Evolutionary conservation across 2,888 invertebrate species (phyloP), one percentile per base, ranked within the genome.

Genomic region (Rhaphigaster nebulosa): DNA sequence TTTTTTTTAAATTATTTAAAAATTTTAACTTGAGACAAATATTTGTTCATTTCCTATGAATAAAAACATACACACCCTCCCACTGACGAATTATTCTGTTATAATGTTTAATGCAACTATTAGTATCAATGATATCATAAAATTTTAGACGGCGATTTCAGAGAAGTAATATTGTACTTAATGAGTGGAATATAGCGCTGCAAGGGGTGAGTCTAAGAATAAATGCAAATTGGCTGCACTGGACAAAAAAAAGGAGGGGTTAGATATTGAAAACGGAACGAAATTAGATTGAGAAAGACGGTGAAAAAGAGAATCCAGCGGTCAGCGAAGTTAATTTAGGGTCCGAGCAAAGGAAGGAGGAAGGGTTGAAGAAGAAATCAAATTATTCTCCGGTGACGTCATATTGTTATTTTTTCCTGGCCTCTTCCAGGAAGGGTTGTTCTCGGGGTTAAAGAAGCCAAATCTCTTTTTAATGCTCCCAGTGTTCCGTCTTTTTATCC

Each of bases 401-500:
- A 88, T 88, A 88, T 88, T 88, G 60, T 54, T 87, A 29, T 88
- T 88, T 87, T 88, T 88, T 88, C 15, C 65, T 18, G 1, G 4
- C 10, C 88, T 56, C 88, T 60, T 87, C 87, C 52, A 45, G 88
- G 60, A 88, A 88, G 88, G 88, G 88, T 88, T 88, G 88, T 54
- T 56, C 87, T 52, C 54, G 54, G 56, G 89, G 89, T 80, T 80
- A 54, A 89, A 89, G 65, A 70, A 45, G 38, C 91, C 92, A 92
- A 92, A 92, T 92, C 92, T 92, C 91, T 92, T 92, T 92, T 92
- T 92, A 92, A 92, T 92, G 92, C 92, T 91, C 91, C 90, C 92
- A 90, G 65, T 54, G 87, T 45, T 87, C 87, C 54, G 29, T 76
- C 89, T 89, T 89, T 89, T 89, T 89, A 89, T 89, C 76, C 29